Evolutionary conservation across 2,888 invertebrate species (phyloP).

Genomic region (Petrophora chlorosata): DNA sequence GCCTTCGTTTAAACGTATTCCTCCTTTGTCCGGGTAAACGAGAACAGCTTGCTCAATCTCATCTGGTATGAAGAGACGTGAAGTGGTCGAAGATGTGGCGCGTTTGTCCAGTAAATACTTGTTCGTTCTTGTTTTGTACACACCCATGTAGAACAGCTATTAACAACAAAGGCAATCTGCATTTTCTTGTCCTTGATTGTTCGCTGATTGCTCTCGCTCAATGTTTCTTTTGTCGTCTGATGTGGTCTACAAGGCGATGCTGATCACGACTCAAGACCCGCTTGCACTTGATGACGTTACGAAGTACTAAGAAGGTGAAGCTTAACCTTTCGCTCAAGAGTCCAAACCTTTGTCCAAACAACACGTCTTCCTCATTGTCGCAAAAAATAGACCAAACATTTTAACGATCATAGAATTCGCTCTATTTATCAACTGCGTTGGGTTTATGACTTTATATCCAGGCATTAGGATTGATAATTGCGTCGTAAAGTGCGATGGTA

Average conservation of each 20-base stretch:
- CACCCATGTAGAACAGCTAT: neutral
- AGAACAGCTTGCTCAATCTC: too few relatives aligned
- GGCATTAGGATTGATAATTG: conserved; percentile 8
- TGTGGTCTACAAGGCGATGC: conserved; percentile 27
- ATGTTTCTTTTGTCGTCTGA: conserved; percentile 20
- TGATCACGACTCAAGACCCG: conserved; percentile 31
- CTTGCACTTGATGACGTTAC: conserved; percentile 28
- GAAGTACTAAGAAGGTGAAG: conserved; percentile 32
- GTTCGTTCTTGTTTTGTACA: too few relatives aligned
- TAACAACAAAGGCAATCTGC: neutral
- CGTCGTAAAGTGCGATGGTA: conserved; percentile 20
- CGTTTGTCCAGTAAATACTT: too few relatives aligned
- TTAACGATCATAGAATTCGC: conserved; percentile 13
- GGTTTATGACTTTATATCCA: conserved; percentile 9
- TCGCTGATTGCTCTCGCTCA: conserved; percentile 8
- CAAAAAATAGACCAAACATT: conserved; percentile 30
- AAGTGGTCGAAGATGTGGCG: too few relatives aligned
- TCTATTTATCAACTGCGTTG: neutral
- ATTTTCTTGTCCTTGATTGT: conserved; percentile 6
- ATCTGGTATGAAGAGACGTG: too few relatives aligned
- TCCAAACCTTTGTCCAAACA: conserved; percentile 26
- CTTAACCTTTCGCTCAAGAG: conserved; percentile 8
- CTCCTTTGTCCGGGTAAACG: too few relatives aligned
- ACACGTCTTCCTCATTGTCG: conserved; percentile 31
- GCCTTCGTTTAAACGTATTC: too few relatives aligned